phyloP scores from a whole-genome alignment of 1,140 invertebrate species.

The Globodera ellingtonae region DNA sequence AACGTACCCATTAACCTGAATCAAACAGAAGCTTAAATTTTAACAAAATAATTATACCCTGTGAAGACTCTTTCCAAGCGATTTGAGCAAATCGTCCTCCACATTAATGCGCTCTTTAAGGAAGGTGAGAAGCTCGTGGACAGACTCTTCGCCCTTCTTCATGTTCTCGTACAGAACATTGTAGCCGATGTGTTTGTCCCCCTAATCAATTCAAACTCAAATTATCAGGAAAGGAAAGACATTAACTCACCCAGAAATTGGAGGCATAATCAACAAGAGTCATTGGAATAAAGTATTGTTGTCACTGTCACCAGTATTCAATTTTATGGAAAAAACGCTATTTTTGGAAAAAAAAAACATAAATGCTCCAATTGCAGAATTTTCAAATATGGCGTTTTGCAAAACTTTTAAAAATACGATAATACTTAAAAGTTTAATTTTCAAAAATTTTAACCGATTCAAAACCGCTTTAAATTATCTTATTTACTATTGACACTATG shows the following conservation, averaged over 20 bases:
- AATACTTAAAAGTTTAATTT: no score
- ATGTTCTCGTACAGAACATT: slow-evolving; percentile 64
- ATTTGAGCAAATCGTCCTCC: slow-evolving; percentile 58
- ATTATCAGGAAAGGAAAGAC: background rate
- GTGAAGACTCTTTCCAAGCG: slow-evolving; percentile 49
- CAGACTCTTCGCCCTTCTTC: slow-evolving; percentile 56
- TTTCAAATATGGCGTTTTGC: no score
- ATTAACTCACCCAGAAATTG: slow-evolving; percentile 55
- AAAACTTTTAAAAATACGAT: no score
- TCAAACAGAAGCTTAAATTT: slow-evolving; percentile 11
- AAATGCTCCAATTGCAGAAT: no score
- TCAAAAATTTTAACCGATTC: no score
- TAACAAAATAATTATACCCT: slow-evolving; percentile 37
- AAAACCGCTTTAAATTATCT: no score
- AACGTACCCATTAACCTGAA: slow-evolving; percentile 50
- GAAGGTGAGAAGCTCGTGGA: slow-evolving; percentile 55
- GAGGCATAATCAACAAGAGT: slow-evolving; percentile 44
- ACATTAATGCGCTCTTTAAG: slow-evolving; percentile 57
- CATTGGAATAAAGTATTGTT: background rate
- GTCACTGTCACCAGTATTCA: no score
- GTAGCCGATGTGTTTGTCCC: slow-evolving; percentile 60
- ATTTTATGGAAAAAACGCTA: no score
- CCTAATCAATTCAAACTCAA: slow-evolving; percentile 46
- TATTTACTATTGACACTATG: no score
- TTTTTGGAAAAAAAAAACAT: no score